Base-by-base conservation (phyloP, 2,797 vertebrate genomes). In the Emydoidea blandingii region DNA sequence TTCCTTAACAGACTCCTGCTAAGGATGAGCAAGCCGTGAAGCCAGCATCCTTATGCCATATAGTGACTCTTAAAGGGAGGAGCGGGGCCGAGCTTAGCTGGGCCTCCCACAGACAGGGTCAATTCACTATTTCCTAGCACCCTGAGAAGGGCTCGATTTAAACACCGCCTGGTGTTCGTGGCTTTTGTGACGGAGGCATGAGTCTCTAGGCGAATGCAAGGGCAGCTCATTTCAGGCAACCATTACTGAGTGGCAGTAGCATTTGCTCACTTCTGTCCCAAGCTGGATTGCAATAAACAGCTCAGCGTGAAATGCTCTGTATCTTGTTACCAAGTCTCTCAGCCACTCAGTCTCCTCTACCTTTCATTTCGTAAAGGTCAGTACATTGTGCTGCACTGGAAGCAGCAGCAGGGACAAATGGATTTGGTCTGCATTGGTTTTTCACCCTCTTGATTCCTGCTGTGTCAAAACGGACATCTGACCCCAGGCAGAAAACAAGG, bases 131-230 rank as follows among this genome's bases (percentile, higher is more conserved):
- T 34, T 62, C 31, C 59, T 62, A 34, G 31, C 6, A 62, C 31
- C 31, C 54, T 34, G 29, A 16, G 31, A 62, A 62, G 59, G 29
- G 54, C 31, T 62, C 25, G 25, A 47, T 15, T 57, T 41, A 29
- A 76, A 83, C 23, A 8, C 53, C 2, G 0, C 44, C 31, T 34
- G 29, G 14, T 4, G 29, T 59, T 31, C 15, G 29, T 12, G 56
- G 27, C 56, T 27, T 29, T 53, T 53, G 52, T 19, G 56, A 57
- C 11, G 11, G 56, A 57, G 56, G 56, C 56, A 27, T 1, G 29
- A 1, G 0, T 31, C 34, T 62, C 29, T 81, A 12, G 0, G 0
- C 6, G 34, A 44, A 0, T 1, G 85, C 47, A 37, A 88, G 65
- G 80, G 86, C 29, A 49, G 57, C 72, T 85, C 31, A 2, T 53